Conservation (phyloP, 1,140 invertebrate genomes). For the Pemphigus obesinymphae region DNA sequence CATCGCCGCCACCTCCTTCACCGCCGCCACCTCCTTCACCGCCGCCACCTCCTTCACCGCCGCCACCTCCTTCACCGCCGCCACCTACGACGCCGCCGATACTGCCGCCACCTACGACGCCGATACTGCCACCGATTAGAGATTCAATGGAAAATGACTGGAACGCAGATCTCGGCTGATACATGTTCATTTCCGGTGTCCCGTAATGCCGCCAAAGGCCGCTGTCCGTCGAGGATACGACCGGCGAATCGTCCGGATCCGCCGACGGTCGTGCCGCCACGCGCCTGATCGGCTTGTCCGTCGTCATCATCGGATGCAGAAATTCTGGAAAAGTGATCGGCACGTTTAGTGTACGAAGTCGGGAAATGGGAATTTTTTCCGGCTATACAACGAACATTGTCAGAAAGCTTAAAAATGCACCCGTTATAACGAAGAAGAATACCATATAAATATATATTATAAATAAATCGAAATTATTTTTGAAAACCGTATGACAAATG, state of each 20-base stretch:
- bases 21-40: too few relatives aligned
- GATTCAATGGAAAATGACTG: constrained; percentile 33
- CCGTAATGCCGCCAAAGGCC: background rate
- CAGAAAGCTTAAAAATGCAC: too few relatives aligned
- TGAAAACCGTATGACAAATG: too few relatives aligned
- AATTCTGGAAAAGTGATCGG: too few relatives aligned
- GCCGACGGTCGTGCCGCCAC: background rate
- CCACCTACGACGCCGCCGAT: too few relatives aligned
- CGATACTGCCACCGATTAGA: background rate
- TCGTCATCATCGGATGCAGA: background rate
- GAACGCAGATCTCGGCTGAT: background rate
- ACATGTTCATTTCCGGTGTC: background rate
- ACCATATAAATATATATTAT: too few relatives aligned
- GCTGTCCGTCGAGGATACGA: background rate
- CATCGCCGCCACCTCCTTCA: too few relatives aligned
- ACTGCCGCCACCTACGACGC: background rate
- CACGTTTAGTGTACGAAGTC: too few relatives aligned
- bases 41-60: background rate
- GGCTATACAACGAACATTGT: too few relatives aligned
- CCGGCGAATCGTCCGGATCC: background rate
- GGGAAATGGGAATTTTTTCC: too few relatives aligned
- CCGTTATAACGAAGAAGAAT: too few relatives aligned
- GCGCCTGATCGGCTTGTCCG: background rate
- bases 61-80: background rate
- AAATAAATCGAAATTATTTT: too few relatives aligned